Base-by-base conservation (phyloP, 2,888 invertebrate genomes). In the Carpatolechia fugitivella region DNA sequence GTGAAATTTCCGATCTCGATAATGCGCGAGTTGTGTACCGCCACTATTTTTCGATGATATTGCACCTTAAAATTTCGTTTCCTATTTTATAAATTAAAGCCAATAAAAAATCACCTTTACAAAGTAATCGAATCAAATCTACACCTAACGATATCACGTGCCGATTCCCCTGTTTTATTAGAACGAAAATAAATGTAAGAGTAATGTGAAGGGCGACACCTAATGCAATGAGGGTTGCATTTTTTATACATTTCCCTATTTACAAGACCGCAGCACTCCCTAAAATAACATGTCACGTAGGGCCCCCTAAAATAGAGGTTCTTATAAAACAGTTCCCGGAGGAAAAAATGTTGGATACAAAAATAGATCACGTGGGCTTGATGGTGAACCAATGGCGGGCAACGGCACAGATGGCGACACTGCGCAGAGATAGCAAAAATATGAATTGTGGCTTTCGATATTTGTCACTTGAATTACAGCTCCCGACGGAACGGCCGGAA, bases 381-480 rank as follows among this genome's bases (percentile, higher is more conserved):
- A 90, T 90, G 87, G 82, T 81, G 82, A 89, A 85, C 87, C 89
- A 87, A 90, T 90, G 78, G 86, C 85, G 74, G 68, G 68, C 72
- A 73, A 80, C 85, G 76, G 80, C 89, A 90, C 88, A 90, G 89
- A 89, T 89, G 83, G 86, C 76, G 85, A 80, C 82, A 72, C 77
- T 76, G 77, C 79, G 84, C 85, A 69, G 78, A 86, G 90, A 90
- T 89, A 89, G 89, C 88, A 86, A 74, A 89, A 88, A 90, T 88
- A 88, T 90, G 88, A 89, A 84, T 83, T 89, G 88, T 85, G 76
- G 83, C 85, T 71, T 86, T 85, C 89, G 90, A 91, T 91, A 90
- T 91, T 91, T 91, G 91, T 90, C 91, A 91, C 85, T 86, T 88
- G 89, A 91, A 83, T 88, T 90, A 90, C 82, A 82, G 85, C 84